Percentiles rank a stretch among this genome's conserved stretches.
phyloP scores from a whole-genome alignment of 2,797 vertebrate species.

The Pantherophis alleghaniensis region DNA sequence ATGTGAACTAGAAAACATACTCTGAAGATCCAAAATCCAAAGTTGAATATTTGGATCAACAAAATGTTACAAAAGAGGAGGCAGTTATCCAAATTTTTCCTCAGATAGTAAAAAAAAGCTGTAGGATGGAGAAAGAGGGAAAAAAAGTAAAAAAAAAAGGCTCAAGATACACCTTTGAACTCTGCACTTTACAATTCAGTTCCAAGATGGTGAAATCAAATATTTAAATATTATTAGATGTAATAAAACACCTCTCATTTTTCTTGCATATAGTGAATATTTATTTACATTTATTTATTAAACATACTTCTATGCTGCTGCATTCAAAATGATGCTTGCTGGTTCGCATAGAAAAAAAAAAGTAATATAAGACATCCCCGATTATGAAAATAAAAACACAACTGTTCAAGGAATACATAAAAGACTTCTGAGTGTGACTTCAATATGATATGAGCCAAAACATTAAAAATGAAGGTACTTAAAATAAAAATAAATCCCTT shows the following conservation, averaged over 20 bases:
- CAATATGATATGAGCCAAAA: constrained; percentile 45
- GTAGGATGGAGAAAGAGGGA: background rate
- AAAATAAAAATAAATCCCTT: constrained; percentile 39
- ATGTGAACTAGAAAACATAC: background rate
- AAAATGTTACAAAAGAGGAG: background rate
- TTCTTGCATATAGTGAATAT: constrained; percentile 4
- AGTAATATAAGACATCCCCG: background rate
- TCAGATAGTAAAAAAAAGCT: background rate
- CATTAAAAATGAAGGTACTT: constrained; percentile 45
- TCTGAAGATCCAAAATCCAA: background rate
- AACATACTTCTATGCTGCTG: background rate
- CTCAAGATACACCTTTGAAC: background rate
- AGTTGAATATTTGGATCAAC: background rate
- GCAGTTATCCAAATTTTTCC: background rate
- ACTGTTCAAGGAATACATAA: background rate
- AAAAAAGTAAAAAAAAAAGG: background rate
- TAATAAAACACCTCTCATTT: constrained; percentile 1
- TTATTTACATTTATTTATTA: background rate
- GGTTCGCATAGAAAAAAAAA: background rate
- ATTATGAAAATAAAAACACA: background rate
- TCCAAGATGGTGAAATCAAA: background rate
- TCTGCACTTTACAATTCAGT: background rate
- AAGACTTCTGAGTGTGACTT: constrained; percentile 31
- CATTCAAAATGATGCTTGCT: background rate
- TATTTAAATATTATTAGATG: background rate